A percentile compares a stretch with the other conserved stretches of the same genome.
Evolutionary conservation across 2,888 invertebrate species (phyloP).

Genomic region (Mylabris sibirica): DNA sequence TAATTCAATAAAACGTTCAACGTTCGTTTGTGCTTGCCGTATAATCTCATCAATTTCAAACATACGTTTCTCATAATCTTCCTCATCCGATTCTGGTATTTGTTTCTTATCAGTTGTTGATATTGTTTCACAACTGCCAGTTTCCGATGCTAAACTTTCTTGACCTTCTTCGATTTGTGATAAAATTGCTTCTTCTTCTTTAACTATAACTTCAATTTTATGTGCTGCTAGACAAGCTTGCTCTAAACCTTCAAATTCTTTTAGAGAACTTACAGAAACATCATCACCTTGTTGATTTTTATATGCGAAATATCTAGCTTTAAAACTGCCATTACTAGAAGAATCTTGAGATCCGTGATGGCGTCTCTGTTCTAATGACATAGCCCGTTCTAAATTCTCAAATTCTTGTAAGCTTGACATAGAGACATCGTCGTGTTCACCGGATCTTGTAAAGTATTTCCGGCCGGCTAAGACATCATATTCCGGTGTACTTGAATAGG

Average conservation of each 20-base stretch:
- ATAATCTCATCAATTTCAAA: constrained; percentile 75
- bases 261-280: constrained; percentile 83
- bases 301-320: constrained; percentile 73
- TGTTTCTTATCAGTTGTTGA: constrained; percentile 68
- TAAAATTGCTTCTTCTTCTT: constrained; percentile 84
- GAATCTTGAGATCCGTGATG: constrained; percentile 83
- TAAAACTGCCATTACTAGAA: constrained; percentile 80
- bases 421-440: constrained; percentile 92
- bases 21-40: constrained; percentile 71
- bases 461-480: constrained; percentile 86
- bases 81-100: constrained; percentile 66
- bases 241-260: constrained; percentile 93
- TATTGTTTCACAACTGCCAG: constrained; percentile 69
- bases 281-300: constrained; percentile 84
- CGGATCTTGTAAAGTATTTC: constrained; percentile 79
- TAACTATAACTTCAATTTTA: constrained; percentile 81
- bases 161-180: constrained; percentile 64
- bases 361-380: constrained; percentile 78
- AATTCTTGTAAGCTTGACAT: constrained; percentile 94
- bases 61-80: constrained; percentile 72
- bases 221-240: constrained; percentile 86
- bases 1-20: constrained; percentile 68
- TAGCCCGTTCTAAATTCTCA: constrained; percentile 87
- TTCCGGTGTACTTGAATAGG: constrained; percentile 91
- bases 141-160: constrained; percentile 65